Base-by-base conservation (phyloP, 2,113 vertebrate species). In the Chionodraco myersi region DNA sequence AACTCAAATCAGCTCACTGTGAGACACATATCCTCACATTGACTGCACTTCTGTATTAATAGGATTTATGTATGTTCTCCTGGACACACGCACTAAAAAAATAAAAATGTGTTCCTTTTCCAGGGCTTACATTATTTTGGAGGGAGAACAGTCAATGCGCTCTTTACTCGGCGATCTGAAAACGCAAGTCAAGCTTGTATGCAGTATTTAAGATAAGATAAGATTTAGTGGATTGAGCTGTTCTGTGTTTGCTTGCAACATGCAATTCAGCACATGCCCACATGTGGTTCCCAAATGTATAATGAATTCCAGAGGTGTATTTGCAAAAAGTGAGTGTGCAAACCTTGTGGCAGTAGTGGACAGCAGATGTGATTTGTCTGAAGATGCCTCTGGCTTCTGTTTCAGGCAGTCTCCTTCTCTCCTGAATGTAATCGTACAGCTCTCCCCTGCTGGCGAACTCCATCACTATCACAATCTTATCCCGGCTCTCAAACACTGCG, bases 391-490 rank as follows among this genome's bases (percentile, higher is more conserved):
- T 90, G 73, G 95, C 94, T 64, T 96, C 95, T 11, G 90, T 81
- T 80, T 96, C 95, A 1, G 91, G 69, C 60, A 96, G 91, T 68
- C 86, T 89, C 64, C 87, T 84, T 67, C 87, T 94, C 72, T 94
- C 87, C 73, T 94, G 93, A 75, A 96, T 93, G 79, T 95, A 95
- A 78, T 96, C 95, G 7, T 95, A 96, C 49, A 96, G 90, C 88
- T 96, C 95, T 67, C 95, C 95, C 53, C 92, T 91, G 83, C 93
- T 95, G 84, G 94, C 95, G 18, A 92, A 95, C 85, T 96, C 95
- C 95, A 96, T 95, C 88, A 96, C 95, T 5, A 96, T 96, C 86
- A 96, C 94, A 1, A 96, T 95, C 89, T 95, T 95, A 76, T 95
- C 95, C 52, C 93, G 88, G 84, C 94, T 95, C 90, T 96, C 95